Base-by-base conservation (phyloP, 2,797 vertebrate species). In the Bradypodion pumilum region DNA sequence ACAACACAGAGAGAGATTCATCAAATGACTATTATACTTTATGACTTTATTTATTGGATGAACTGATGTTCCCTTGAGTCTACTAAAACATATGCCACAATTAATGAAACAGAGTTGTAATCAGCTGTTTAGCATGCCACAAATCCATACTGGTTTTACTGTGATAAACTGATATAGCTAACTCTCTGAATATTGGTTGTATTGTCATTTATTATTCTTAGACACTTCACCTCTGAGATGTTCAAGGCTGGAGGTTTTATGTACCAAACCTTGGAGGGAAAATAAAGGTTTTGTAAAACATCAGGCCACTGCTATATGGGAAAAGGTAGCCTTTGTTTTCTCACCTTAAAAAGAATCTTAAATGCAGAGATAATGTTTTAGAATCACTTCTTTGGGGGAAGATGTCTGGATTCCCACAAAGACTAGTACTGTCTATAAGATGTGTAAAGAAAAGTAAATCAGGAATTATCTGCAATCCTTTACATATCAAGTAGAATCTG, bases 321-420 rank as follows among this genome's bases (percentile, higher is more conserved):
- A 9, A 37, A 72, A 44, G 65, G 79, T 70, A 62, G 37, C 27
- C 21, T 60, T 62, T 62, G n/a, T n/a, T n/a, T n/a, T n/a, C n/a
- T n/a, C n/a, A n/a, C n/a, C n/a, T n/a, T n/a, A n/a, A n/a, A n/a
- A n/a, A n/a, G n/a, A n/a, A 60, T 62, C 44, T 70, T 60, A n/a
- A 35, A 40, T 42, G n/a, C 65, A 44, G 29, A 56, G 65, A 75
- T 75, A 82, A 77, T 77, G 4, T 69, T 83, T 77, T 76, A 66
- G 40, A 37, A 46, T 37, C 8, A 42, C 13, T 35, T 60, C 65
- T 52, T 77, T 77, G 52, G 44, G 52, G 40, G 27, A 56, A 59
- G 40, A 70, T 69, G 56, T 77, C 66, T 77, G 21, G 16, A 60
- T 83, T 76, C 35, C 49, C 40, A 42, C 7, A 77, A 44, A 49